Conservation (phyloP, 2,888 invertebrate species). For the Trissolcus japonicus region DNA sequence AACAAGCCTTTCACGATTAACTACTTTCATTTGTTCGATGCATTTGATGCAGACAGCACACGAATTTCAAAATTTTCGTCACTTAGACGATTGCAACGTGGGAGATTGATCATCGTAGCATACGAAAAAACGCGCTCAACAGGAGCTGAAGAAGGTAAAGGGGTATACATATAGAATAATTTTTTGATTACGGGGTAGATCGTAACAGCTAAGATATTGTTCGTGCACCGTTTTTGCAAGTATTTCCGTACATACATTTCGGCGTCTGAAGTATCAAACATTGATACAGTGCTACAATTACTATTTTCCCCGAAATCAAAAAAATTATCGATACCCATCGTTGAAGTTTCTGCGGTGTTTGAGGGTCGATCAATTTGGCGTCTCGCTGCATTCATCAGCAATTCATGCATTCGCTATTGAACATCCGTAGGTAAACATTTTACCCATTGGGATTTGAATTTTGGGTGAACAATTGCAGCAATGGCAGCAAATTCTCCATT, state of each 20-base stretch:
- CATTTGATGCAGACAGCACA: neutral
- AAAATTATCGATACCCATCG: neutral
- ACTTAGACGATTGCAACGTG: neutral
- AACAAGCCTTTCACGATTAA: neutral
- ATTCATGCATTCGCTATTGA: neutral
- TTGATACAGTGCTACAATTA: neutral
- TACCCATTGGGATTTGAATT: neutral
- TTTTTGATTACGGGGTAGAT: neutral
- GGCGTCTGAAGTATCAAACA: neutral
- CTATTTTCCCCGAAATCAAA: neutral
- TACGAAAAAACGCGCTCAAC: neutral
- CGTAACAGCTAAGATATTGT: neutral
- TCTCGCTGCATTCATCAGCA: neutral
- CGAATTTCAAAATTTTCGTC: neutral
- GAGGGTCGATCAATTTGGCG: neutral
- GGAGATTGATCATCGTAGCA: neutral
- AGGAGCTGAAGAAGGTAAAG: neutral
- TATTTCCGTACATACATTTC: neutral
- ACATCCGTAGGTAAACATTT: neutral
- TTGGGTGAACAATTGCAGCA: neutral
- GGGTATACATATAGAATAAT: neutral
- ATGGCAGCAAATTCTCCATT: neutral
- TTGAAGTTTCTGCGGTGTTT: neutral
- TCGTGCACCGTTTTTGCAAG: neutral
- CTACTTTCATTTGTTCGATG: neutral